These are phyloP conservation scores for Gastrophryne carolinensis DNA, from an alignment of 2,797 vertebrate species.

Conservation along the genomic window DNA sequence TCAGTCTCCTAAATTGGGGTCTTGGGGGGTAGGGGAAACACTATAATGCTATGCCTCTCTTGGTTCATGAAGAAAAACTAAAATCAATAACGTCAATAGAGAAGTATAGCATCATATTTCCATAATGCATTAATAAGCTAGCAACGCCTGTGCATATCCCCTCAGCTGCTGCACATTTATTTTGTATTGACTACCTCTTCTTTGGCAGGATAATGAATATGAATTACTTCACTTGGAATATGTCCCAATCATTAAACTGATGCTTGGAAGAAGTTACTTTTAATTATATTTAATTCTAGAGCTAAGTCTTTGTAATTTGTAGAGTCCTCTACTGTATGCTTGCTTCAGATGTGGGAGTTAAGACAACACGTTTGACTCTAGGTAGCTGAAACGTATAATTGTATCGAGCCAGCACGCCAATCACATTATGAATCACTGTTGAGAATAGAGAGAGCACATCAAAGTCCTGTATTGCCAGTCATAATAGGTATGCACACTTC, in stretches of 20 bases:
- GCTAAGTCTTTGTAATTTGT: neutral
- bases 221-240: neutral
- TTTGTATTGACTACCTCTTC: neutral
- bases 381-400: conserved; percentile 21
- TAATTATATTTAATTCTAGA: neutral
- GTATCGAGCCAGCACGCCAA: conserved; percentile 29
- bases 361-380: conserved; percentile 23
- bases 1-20: too few relatives aligned
- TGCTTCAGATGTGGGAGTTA: conserved; percentile 25
- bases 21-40: too few relatives aligned
- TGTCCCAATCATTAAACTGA: neutral
- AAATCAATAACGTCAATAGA: too few relatives aligned
- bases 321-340: conserved; percentile 20
- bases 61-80: too few relatives aligned
- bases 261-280: neutral
- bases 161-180: too few relatives aligned
- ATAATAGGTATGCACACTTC: conserved; percentile 36
- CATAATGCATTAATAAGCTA: too few relatives aligned
- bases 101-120: too few relatives aligned
- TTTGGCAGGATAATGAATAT: neutral
- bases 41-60: too few relatives aligned
- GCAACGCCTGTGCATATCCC: too few relatives aligned
- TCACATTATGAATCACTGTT: conserved; percentile 34
- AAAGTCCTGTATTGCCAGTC: conserved; percentile 31
- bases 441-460: conserved; percentile 26